phyloP scores from a whole-genome alignment of 1,140 invertebrate species.

The Apis laboriosa region DNA sequence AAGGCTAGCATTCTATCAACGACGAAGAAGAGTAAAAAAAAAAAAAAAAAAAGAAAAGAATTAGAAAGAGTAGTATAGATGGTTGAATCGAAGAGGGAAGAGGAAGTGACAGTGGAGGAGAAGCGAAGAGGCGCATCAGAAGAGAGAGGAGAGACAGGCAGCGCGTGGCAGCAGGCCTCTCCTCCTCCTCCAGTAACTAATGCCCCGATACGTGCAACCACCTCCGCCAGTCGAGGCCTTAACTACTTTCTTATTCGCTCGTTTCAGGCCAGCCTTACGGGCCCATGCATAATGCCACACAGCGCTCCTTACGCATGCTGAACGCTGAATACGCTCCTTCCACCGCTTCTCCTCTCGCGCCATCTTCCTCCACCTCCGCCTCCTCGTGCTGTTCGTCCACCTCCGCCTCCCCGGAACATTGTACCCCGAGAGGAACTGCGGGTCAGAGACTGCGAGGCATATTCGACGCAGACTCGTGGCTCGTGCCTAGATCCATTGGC shows the following conservation, averaged over 20 bases:
- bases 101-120: conserved; percentile 19
- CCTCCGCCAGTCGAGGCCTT: conserved; percentile 55
- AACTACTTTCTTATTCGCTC: conserved; percentile 73
- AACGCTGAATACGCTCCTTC: conserved; percentile 56
- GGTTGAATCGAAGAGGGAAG: background rate
- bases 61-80: conserved; percentile 1
- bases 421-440: conserved; percentile 76
- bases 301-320: conserved; percentile 76
- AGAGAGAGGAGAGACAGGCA: conserved; percentile 68
- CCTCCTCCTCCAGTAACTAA: conserved; percentile 43
- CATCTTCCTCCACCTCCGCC: conserved; percentile 40
- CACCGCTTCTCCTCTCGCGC: conserved; percentile 18
- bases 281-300: conserved; percentile 55
- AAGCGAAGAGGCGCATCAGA: conserved; percentile 35
- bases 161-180: conserved; percentile 75
- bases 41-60: background rate
- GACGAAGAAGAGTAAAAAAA: background rate
- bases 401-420: conserved; percentile 66
- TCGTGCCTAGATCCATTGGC: conserved; percentile 79
- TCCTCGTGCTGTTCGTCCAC: conserved; percentile 27
- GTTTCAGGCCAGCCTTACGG: conserved; percentile 58
- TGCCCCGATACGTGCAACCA: conserved; percentile 46
- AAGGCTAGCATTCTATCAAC: background rate
- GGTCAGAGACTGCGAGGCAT: conserved; percentile 78
- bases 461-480: conserved; percentile 76